Evolutionary conservation across 2,113 vertebrate genomes (phyloP), one percentile per base, ranked within the genome.

Genomic region (Triplophysa rosa): DNA sequence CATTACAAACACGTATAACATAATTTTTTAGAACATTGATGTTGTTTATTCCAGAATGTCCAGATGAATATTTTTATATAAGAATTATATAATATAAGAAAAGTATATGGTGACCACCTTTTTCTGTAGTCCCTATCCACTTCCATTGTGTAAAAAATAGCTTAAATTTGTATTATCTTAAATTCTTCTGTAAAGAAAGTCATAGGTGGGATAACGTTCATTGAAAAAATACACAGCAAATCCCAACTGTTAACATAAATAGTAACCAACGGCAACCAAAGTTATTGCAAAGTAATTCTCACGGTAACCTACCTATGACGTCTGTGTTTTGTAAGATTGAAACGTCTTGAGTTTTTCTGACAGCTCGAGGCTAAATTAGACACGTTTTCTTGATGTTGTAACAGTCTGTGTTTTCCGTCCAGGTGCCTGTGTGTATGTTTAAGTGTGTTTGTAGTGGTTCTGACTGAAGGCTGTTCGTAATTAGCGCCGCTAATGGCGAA

Each of bases 391-490:
- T 45, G 56, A 24, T 13, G 23, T 24, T 73, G 12, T 42, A 23
- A 70, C 12, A 3, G 19, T 58, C 54, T 21, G 54, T 37, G 33
- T 61, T 59, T 45, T 45, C 9, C 33, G 1, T 68, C 33, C 49
- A 47, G 10, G 37, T 67, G 76, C 58, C 21, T 69, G 47, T 56
- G 65, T 68, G 63, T 56, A 52, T 68, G n/a, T 58, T 40, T 68
- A 42, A 40, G 58, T 79, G 40, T 49, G 56, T 70, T 40, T n/a
- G 54, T 1, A 24, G 19, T 16, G 26, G 58, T 65, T 37, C 67
- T 79, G 58, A 70, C 42, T 33, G 19, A 21, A 58, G 65, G 42
- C 78, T 71, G 78, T 64, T 70, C 16, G n/a, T 79, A 71, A 71
- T 70, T 70, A 69, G 56, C 45, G 17, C 67, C 4, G 45, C 52